Percentiles rank a stretch among this genome's conserved stretches.
These are phyloP conservation scores for Puffinus mauretanicus DNA, from an alignment of 2,113 vertebrate genomes.

Conservation along the genomic window DNA sequence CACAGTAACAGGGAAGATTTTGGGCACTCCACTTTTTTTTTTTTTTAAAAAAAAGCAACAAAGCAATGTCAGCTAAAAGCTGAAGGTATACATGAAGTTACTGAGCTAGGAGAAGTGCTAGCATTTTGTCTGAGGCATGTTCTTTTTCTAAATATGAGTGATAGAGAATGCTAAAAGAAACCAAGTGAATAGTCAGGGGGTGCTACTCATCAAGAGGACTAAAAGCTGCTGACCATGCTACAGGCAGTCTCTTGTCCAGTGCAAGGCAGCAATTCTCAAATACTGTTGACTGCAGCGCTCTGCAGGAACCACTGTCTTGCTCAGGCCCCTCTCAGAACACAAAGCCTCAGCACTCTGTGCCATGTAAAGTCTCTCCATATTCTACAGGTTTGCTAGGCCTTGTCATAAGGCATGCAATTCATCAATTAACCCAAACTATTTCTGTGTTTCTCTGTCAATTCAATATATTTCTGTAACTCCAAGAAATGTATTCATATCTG, in stretches of 20 bases:
- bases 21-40: neutral
- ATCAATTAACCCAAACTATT: neutral
- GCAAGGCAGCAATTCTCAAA: conserved; percentile 25
- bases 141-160: conserved; percentile 3
- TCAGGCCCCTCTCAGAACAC: neutral
- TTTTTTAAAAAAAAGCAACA: neutral
- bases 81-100: neutral
- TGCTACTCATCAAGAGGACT: conserved; percentile 10
- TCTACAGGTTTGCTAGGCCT: neutral
- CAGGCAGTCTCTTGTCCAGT: neutral
- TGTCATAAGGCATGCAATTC: neutral
- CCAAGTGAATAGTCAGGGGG: conserved; percentile 3
- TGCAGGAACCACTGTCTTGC: neutral
- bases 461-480: neutral
- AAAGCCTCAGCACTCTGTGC: neutral
- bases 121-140: neutral
- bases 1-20: neutral
- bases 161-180: conserved; percentile 2
- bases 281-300: conserved; percentile 11
- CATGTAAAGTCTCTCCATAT: neutral
- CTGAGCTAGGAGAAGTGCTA: neutral
- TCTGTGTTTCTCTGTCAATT: neutral
- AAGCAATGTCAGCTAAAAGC: conserved; percentile 5
- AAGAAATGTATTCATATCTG: neutral
- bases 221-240: conserved; percentile 24